phyloP scores from a whole-genome alignment of 2,113 vertebrate genomes.

The Mastomys natalensis region DNA sequence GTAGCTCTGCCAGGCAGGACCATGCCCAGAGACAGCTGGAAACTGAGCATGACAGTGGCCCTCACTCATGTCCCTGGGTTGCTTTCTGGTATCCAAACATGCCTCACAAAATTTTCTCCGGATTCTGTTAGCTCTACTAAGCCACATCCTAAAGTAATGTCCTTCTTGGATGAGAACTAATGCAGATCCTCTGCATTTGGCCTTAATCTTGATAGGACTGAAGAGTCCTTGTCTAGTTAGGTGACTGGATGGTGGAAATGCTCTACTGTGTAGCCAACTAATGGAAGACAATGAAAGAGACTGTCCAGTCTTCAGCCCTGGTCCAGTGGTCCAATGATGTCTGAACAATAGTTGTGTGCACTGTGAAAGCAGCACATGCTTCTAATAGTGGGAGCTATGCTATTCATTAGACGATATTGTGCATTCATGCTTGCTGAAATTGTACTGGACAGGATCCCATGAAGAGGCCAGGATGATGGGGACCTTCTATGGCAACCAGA shows the following conservation, averaged over 20 bases:
- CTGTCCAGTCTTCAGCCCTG: background rate
- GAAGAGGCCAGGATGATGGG: background rate
- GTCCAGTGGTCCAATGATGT: background rate
- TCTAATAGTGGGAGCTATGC: background rate
- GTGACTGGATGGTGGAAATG: background rate
- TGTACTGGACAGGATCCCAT: background rate
- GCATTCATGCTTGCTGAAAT: background rate
- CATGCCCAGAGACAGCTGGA: background rate
- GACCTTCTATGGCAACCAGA: background rate
- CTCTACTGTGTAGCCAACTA: background rate
- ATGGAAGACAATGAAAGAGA: background rate
- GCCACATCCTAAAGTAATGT: slow-evolving; percentile 1
- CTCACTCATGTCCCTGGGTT: background rate
- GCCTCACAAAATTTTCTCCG: background rate
- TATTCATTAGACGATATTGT: background rate
- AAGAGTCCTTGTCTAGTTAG: background rate
- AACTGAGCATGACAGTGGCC: background rate
- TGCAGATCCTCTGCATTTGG: background rate
- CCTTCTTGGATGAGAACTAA: background rate
- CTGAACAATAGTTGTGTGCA: background rate
- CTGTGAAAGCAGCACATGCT: background rate
- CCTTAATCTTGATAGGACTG: background rate
- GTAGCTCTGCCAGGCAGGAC: background rate
- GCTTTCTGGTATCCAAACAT: background rate
- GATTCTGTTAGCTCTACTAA: slow-evolving; percentile 4